Evolutionary conservation across 2,888 invertebrate species (phyloP), one percentile per base, ranked within the genome.

Genomic region (Pristionchus arcanus): DNA sequence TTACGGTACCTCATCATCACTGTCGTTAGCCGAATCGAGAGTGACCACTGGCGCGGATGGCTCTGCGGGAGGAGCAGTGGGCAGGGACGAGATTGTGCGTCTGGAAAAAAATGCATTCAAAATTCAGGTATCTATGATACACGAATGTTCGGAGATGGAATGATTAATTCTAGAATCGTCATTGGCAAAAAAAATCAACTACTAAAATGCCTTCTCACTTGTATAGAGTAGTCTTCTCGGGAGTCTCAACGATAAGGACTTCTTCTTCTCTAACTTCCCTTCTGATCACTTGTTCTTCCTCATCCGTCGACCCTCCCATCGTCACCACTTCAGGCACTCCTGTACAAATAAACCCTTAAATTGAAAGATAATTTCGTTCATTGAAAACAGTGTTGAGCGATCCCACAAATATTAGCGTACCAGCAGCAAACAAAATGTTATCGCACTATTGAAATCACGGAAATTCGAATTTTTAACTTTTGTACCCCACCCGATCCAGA

Each of bases 201-300:
- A n/a, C n/a, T n/a, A n/a, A n/a, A n/a, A n/a, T n/a, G n/a, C 21
- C 11, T 5, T 21, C 74, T 81, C 49, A 81, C 81, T n/a, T 81
- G 81, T 49, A 81, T 42, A 53, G 28, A n/a, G 81, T 81, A 81
- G 81, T 81, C 81, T 81, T 81, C 49, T 81, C 81, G 49, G 81
- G 81, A 81, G 81, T 81, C 81, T 81, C 81, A 7, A 81, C 21
- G 28, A 81, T 21, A 16, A 81, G 81, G 13, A 49, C 53, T 28
- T 81, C 81, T n/a, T 81, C 81, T 28, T 81, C 81, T 49, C 81
- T 81, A n/a, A 81, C 81, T 53, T 81, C 81, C n/a, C 81, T 34
- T 28, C 42, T 81, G 49, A 81, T 81, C 49, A 81, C 81, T 53
- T 81, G 81, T 53, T 81, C 49, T 28, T 81, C 81, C 19, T 81